Base-by-base conservation (phyloP, 2,888 invertebrate species). In the Thelaira solivaga region DNA sequence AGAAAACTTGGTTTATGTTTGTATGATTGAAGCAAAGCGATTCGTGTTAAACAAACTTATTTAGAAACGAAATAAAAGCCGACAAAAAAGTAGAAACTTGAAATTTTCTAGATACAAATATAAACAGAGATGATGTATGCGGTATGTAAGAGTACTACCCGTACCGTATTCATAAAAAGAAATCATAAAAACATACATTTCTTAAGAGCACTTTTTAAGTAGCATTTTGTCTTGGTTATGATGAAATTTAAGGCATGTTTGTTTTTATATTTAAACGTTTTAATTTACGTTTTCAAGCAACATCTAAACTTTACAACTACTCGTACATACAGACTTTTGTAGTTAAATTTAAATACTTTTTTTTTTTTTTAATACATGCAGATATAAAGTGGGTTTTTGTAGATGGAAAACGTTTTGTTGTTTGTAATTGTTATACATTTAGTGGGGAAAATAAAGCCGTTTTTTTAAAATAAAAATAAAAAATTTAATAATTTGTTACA, bases 31-130 rank as follows among this genome's bases (percentile, higher is more conserved):
- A n/a, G n/a, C n/a, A n/a, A 62, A 51, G 45, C 36, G 71, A 74
- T 71, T 78, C 78, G 29, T 71, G 64, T 74, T 78, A 74, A 78
- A 55, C 59, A 59, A 73, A 64, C 57, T 69, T 69, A 69, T 73
- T 55, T 67, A 76, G 67, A 72, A 76, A 49, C 59, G 41, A 24
- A 49, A 67, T 13, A 67, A 65, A 71, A 67, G 74, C 78, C 78
- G 78, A 74, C 78, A 69, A 41, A 55, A 55, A 53, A 43, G 16
- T 29, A 11, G n/a, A n/a, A 13, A 26, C 4, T 62, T 47, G 43
- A 16, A 55, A n/a, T 59, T 67, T 71, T 71, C 68, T 68, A 68
- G 57, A 36, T 55, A 45, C 26, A 34, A 55, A 45, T 39, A 10
- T 16, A 3, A 49, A 20, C 10, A n/a, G n/a, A n/a, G n/a, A n/a